Conservation (phyloP, 2,888 invertebrate species). For the Leptinotarsa rubiginosa region DNA sequence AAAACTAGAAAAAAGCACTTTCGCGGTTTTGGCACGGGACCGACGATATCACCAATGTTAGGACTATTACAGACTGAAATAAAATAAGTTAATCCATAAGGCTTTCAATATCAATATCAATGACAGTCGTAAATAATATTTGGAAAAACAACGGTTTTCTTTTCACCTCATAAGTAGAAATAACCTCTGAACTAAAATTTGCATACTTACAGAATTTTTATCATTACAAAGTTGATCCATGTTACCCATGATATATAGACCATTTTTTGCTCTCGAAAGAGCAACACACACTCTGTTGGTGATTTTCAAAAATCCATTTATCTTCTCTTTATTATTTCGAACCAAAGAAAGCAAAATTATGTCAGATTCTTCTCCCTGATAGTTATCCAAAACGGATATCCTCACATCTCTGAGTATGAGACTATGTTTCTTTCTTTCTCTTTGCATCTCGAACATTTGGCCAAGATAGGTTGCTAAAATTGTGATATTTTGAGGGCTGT, state of each 20-base stretch:
- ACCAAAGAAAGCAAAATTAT: slow-evolving; percentile 84
- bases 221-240: slow-evolving; percentile 70
- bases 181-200: too few species aligned
- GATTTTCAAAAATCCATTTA: slow-evolving; percentile 60
- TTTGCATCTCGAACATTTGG: slow-evolving; percentile 73
- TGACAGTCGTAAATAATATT: too few species aligned
- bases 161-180: too few species aligned
- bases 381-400: slow-evolving; percentile 80
- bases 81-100: too few species aligned
- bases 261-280: slow-evolving; percentile 78
- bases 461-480: slow-evolving; percentile 80
- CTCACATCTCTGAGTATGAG: slow-evolving; percentile 68
- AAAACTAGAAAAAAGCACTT: not conserved
- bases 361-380: slow-evolving; percentile 83
- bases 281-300: slow-evolving; percentile 83
- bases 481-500: slow-evolving; percentile 74
- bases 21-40: slow-evolving; percentile 2
- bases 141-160: too few species aligned
- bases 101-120: too few species aligned
- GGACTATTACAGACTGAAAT: too few species aligned
- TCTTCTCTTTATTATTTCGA: slow-evolving; percentile 76
- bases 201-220: slow-evolving; percentile 55
- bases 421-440: slow-evolving; percentile 70
- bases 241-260: slow-evolving; percentile 82
- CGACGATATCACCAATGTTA: not conserved